phyloP scores from a whole-genome alignment of 1,140 invertebrate species.

The Macrotrachela quadricornifera region DNA sequence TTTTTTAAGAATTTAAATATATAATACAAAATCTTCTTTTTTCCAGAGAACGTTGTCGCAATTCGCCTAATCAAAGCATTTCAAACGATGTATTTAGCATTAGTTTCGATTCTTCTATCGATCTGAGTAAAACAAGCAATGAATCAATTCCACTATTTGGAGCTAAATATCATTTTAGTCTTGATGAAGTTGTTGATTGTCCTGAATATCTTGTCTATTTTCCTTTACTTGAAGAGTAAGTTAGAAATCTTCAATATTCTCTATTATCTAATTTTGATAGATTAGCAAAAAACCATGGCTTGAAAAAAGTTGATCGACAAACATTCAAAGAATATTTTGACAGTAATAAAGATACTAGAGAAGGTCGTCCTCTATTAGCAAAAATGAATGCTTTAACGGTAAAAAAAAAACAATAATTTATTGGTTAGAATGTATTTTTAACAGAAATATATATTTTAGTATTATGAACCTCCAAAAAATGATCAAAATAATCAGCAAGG shows the following conservation, averaged over 20 bases:
- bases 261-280: conserved; percentile 16
- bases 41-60: conserved; percentile 39
- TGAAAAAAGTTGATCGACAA: conserved; percentile 49
- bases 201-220: conserved; percentile 93
- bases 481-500: no score
- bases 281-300: conserved; percentile 53
- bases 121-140: conserved; percentile 34
- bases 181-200: conserved; percentile 88
- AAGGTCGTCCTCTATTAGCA: no score
- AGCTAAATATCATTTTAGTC: conserved; percentile 77
- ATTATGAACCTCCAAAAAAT: no score
- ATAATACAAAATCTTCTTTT: no score
- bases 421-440: no score
- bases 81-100: conserved; percentile 69
- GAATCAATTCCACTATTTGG: conserved; percentile 63
- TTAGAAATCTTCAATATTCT: no score
- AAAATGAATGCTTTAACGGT: no score
- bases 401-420: no score
- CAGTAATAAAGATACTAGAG: conserved; percentile 16
- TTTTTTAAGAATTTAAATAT: no score
- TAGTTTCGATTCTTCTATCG: conserved; percentile 35
- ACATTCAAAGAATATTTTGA: conserved; percentile 61
- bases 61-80: conserved; percentile 42
- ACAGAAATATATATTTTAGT: no score
- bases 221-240: conserved; percentile 41